Conservation (phyloP, 2,113 vertebrate genomes). For the Chaenogobius annularis region DNA sequence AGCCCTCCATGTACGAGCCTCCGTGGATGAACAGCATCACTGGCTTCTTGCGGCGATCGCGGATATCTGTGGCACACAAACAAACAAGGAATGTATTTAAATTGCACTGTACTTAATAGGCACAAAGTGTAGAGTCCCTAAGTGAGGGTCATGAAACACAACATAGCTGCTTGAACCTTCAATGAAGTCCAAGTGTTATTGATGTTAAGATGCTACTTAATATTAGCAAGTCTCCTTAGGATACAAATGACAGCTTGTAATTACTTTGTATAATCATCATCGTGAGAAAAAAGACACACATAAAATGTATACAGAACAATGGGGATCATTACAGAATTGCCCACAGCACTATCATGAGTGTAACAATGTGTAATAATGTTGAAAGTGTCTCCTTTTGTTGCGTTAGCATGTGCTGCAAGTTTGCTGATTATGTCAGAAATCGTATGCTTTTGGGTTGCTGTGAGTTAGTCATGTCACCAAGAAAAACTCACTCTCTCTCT, state of each 20-base stretch:
- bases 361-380: constrained; percentile 5
- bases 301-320: background rate
- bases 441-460: background rate
- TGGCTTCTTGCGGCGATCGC: constrained; percentile 88
- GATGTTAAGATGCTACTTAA: background rate
- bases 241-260: background rate
- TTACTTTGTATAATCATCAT: too few species aligned
- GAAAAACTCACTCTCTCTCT: background rate
- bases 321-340: background rate
- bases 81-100: constrained; percentile 2
- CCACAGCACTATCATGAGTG: background rate
- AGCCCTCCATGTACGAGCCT: constrained; percentile 92
- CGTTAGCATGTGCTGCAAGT: background rate
- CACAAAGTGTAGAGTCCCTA: too few species aligned
- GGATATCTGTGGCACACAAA: constrained; percentile 81
- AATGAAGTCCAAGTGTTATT: too few species aligned
- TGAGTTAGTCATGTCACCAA: background rate
- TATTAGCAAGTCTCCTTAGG: background rate
- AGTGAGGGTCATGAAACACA: too few species aligned
- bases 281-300: background rate
- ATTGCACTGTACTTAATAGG: too few species aligned
- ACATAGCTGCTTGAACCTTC: too few species aligned
- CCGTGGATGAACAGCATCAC: constrained; percentile 94
- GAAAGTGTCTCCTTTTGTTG: background rate
- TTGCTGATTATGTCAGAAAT: background rate